These are phyloP conservation scores for Sinocyclocheilus anophthalmus DNA, from an alignment of 2,113 vertebrate species.

Conservation along the genomic window DNA sequence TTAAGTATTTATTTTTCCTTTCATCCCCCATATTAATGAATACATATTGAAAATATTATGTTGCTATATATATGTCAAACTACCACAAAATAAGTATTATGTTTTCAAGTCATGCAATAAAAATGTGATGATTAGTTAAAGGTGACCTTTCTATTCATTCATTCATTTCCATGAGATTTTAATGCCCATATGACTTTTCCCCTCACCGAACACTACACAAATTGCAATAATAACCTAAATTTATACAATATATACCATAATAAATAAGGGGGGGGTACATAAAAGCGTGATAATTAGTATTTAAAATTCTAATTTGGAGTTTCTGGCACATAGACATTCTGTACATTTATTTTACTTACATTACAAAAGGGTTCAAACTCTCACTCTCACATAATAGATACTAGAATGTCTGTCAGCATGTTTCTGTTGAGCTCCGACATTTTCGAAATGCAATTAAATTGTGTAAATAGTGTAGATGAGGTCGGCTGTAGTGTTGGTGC, in stretches of 20 bases:
- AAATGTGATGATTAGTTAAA: not conserved
- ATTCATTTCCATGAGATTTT: not conserved
- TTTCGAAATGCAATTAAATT: not conserved
- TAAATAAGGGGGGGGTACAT: too few relatives aligned
- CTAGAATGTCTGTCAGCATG: not conserved
- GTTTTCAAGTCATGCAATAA: not conserved
- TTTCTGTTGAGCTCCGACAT: not conserved
- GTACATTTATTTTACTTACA: not conserved
- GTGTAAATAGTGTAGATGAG: not conserved
- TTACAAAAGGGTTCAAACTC: conserved; percentile 10
- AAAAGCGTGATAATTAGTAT: too few relatives aligned
- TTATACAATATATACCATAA: too few relatives aligned
- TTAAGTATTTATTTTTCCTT: too few relatives aligned
- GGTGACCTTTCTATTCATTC: not conserved
- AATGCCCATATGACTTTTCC: too few relatives aligned
- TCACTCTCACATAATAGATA: not conserved
- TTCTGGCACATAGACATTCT: too few relatives aligned
- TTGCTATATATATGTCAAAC: not conserved
- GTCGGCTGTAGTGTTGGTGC: not conserved
- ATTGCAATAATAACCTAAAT: too few relatives aligned
- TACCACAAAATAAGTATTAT: not conserved
- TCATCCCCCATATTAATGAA: too few relatives aligned
- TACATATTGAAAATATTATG: not conserved
- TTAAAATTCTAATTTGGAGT: too few relatives aligned
- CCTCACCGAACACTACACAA: too few relatives aligned